These are phyloP conservation scores for Nomada hirtipes DNA, from an alignment of 2,888 invertebrate species.

Conservation along the genomic window DNA sequence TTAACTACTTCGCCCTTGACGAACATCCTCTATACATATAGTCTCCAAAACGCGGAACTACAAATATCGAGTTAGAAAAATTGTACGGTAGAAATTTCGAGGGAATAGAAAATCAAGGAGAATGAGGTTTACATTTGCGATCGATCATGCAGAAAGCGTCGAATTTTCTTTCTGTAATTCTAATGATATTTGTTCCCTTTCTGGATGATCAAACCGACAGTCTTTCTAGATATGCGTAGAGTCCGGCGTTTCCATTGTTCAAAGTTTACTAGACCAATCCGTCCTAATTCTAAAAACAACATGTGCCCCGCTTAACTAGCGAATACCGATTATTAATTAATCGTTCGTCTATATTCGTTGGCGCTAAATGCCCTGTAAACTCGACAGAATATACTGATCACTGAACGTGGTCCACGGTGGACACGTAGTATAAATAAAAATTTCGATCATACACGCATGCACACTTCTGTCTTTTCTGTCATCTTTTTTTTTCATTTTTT, in stretches of 20 bases:
- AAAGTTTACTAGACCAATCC: conserved; percentile 13
- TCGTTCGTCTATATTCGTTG: conserved; percentile 33
- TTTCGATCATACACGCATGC: conserved; percentile 28
- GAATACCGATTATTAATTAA: conserved; percentile 25
- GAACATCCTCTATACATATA: neutral
- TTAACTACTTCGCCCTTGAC: neutral
- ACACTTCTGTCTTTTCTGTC: neutral
- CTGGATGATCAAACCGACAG: conserved; percentile 27
- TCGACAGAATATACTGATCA: conserved; percentile 37
- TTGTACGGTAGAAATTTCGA: conserved; percentile 38
- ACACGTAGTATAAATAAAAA: conserved; percentile 36
- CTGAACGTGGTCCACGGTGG: conserved; percentile 19
- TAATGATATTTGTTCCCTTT: conserved; percentile 3
- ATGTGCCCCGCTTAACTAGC: conserved; percentile 11
- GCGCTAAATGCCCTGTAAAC: conserved; percentile 51
- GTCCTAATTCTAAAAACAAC: neutral
- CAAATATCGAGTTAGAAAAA: conserved; percentile 44
- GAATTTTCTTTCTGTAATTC: neutral
- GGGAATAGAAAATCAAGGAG: conserved; percentile 15
- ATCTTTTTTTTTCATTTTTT: neutral
- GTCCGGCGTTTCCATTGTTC: conserved; percentile 18
- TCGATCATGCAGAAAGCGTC: neutral
- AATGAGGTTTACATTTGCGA: neutral
- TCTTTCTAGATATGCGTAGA: conserved; percentile 41
- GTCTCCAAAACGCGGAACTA: conserved; percentile 18